phyloP scores from a whole-genome alignment of 2,888 invertebrate genomes.

The Leptogaster cylindrica region DNA sequence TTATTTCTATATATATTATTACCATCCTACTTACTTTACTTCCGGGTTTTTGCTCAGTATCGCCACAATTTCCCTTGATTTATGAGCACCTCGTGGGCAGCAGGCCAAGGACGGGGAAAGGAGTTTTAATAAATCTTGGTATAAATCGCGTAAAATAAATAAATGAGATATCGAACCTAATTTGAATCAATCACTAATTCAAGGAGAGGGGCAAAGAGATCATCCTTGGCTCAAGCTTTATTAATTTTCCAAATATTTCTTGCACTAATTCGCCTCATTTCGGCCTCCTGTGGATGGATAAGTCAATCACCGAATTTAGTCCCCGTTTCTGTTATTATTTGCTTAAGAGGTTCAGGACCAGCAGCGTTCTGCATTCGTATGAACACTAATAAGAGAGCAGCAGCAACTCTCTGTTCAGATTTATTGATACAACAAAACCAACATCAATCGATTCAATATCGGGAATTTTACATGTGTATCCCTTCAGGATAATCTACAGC shows the following conservation, averaged over 20 bases:
- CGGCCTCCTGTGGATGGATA: not conserved
- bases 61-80: slow-evolving; percentile 21
- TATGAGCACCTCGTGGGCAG: slow-evolving; percentile 10
- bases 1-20: slow-evolving; percentile 23
- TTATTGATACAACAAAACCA: no score
- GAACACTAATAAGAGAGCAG: no score
- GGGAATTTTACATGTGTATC: no score
- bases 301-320: not conserved
- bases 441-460: no score
- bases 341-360: no score
- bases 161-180: slow-evolving; percentile 17
- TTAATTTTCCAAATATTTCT: slow-evolving; percentile 16
- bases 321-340: not conserved
- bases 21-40: not conserved
- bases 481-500: no score
- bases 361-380: no score
- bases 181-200: slow-evolving; percentile 24
- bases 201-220: no score
- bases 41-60: not conserved
- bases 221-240: no score
- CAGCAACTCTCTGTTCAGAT: no score
- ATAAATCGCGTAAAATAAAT: slow-evolving; percentile 18
- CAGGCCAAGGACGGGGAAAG: not conserved
- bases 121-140: slow-evolving; percentile 17
- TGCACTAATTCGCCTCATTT: not conserved